These are phyloP conservation scores for Ecliptopera silaceata DNA, from an alignment of 2,888 invertebrate genomes.

Conservation along the genomic window DNA sequence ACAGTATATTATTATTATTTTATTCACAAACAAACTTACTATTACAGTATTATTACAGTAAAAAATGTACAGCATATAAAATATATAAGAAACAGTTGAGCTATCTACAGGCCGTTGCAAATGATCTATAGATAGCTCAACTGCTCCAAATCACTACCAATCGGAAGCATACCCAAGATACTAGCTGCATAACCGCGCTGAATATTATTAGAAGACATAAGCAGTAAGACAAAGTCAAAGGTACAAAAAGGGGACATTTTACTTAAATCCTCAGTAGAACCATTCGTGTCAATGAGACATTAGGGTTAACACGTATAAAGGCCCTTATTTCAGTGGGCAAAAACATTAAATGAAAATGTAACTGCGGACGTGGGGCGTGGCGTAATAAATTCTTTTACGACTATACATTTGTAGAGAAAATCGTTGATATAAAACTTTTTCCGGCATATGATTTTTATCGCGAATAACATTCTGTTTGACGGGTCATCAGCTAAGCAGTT, in stretches of 20 bases:
- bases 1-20: too few relatives aligned
- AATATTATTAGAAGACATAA: too few relatives aligned
- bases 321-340: conserved; percentile 60
- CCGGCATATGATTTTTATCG: conserved; percentile 37
- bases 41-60: too few relatives aligned
- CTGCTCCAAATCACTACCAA: too few relatives aligned
- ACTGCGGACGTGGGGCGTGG: conserved; percentile 55
- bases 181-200: too few relatives aligned
- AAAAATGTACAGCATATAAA: too few relatives aligned
- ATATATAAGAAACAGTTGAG: too few relatives aligned
- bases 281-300: conserved; percentile 68
- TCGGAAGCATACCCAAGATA: too few relatives aligned
- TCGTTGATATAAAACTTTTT: conserved; percentile 37
- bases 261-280: conserved; percentile 26
- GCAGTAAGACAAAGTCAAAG: conserved; percentile 21
- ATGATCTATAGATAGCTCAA: too few relatives aligned
- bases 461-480: conserved; percentile 19
- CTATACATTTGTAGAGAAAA: conserved; percentile 37
- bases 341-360: conserved; percentile 70
- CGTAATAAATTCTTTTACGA: conserved; percentile 53
- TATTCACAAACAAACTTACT: too few relatives aligned
- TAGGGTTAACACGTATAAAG: conserved; percentile 65
- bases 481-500: conserved; percentile 25
- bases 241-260: conserved; percentile 25
- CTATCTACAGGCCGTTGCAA: too few relatives aligned